These are phyloP conservation scores for Zenarchopterus dispar DNA, from an alignment of 2,797 vertebrate species.

Conservation along the genomic window DNA sequence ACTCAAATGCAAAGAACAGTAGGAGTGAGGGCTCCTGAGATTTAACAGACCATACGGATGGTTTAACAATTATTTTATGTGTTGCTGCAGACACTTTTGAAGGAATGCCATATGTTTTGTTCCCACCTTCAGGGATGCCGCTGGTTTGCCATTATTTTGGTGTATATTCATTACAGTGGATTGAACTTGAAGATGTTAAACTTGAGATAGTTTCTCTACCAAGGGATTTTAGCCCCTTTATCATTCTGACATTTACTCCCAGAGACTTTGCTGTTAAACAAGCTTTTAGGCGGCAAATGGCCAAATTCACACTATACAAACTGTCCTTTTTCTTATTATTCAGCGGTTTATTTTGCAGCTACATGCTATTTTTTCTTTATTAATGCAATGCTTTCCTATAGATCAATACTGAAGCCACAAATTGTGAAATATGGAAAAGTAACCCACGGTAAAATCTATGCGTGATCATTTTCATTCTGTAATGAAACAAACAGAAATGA, in stretches of 20 bases:
- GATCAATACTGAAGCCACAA: not conserved
- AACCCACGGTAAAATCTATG: not conserved
- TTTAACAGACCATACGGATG: slow-evolving; percentile 26
- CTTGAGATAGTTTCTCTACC: slow-evolving; percentile 10
- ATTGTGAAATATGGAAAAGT: slow-evolving; percentile 1
- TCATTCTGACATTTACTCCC: slow-evolving; percentile 5
- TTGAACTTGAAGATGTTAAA: slow-evolving; percentile 18
- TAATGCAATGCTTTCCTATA: not conserved
- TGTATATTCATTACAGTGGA: slow-evolving; percentile 14
- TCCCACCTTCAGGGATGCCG: slow-evolving; percentile 18
- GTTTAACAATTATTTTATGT: slow-evolving; percentile 26
- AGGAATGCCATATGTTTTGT: slow-evolving; percentile 26
- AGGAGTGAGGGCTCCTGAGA: slow-evolving; percentile 12
- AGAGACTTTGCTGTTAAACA: not conserved
- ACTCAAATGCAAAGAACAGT: slow-evolving; percentile 33
- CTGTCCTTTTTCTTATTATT: slow-evolving; percentile 7
- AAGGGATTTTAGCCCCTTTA: slow-evolving; percentile 11
- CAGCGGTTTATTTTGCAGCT: slow-evolving; percentile 1
- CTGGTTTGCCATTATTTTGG: slow-evolving; percentile 20
- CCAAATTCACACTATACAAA: not conserved
- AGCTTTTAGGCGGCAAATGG: slow-evolving; percentile 16
- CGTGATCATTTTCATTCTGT: slow-evolving; percentile 7
- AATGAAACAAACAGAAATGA: slow-evolving; percentile 11
- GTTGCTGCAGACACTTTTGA: slow-evolving; percentile 17
- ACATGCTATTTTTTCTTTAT: not conserved